Base-by-base conservation (phyloP, 2,888 invertebrate genomes). In the Synergus laeviventris region DNA sequence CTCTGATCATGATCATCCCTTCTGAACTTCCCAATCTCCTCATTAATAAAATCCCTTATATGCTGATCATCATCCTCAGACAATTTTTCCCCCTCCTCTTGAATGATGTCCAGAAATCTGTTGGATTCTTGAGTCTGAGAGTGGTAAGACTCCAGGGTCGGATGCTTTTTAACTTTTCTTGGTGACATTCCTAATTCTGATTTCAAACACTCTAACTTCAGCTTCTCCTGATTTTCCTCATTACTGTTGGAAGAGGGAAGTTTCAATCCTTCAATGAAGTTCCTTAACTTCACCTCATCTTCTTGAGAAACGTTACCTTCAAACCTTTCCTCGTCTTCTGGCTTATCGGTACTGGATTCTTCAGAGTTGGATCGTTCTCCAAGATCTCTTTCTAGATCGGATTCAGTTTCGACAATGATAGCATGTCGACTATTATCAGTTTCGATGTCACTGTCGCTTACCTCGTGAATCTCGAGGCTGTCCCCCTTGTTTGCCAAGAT, bases 61-160 rank as follows among this genome's bases (percentile, higher is more conserved):
- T 88, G 88, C 31, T 86, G 88, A 73, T 88, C 89, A 76, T 86
- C 92, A 81, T 93, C 92, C 81, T 94, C 94, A 18, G 12, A 64
- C 16, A 38, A 31, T 21, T 70, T 77, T 60, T 95, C 95, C 4
- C 93, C 93, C 91, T 96, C 96, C 90, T 96, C 96, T 85, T 94
- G 94, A 82, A 96, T 96, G 8, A 95, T 95, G 87, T 95, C 96
- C 86, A 96, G 91, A 82, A 93, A 94, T 87, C 95, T 93, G 14
- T 94, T 94, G 85, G 94, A 93, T 9, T 94, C 91, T 78, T 92
- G 91, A 66, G 92, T 93, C 0, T 94, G 92, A 76, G 93, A 89
- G 81, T 93, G 93, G 85, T 94, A 93, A 75, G 92, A 91, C 82
- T 93, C 93, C 38, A 93, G 84, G 38, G 92, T 92, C 11, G 91